Evolutionary conservation across 2,888 invertebrate species (phyloP).

Genomic region (Blastobasis lacticolella): DNA sequence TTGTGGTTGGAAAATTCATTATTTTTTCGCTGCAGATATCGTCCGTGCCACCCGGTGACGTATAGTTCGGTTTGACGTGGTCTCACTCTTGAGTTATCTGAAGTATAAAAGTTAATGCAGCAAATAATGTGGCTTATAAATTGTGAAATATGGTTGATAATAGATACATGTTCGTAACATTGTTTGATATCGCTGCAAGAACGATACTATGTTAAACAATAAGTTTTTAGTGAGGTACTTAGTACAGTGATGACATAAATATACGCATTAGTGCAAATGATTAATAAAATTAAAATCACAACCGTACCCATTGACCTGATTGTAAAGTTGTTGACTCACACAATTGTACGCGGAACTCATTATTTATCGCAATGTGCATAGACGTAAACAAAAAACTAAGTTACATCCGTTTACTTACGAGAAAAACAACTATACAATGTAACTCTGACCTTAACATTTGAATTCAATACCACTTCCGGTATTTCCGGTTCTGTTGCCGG

Average conservation of each 20-base stretch:
- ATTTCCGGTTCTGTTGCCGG: constrained; percentile 1
- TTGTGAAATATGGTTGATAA: too few species aligned
- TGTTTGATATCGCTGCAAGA: too few species aligned
- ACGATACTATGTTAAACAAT: too few species aligned
- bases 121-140: too few species aligned
- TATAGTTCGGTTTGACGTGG: constrained; percentile 15
- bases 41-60: constrained; percentile 46
- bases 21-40: constrained; percentile 29
- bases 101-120: background rate
- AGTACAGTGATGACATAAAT: too few species aligned
- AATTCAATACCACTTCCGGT: background rate
- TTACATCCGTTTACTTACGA: background rate
- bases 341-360: background rate
- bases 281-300: too few species aligned
- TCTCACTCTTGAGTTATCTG: background rate
- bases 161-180: too few species aligned
- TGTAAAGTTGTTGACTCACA: too few species aligned
- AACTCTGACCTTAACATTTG: background rate
- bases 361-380: background rate
- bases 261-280: too few species aligned
- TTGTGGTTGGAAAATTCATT: constrained; percentile 10
- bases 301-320: too few species aligned
- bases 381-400: background rate
- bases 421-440: background rate
- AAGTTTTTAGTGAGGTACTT: too few species aligned